These are phyloP conservation scores for Cyclina sinensis DNA, from an alignment of 1,140 invertebrate genomes.

Conservation along the genomic window DNA sequence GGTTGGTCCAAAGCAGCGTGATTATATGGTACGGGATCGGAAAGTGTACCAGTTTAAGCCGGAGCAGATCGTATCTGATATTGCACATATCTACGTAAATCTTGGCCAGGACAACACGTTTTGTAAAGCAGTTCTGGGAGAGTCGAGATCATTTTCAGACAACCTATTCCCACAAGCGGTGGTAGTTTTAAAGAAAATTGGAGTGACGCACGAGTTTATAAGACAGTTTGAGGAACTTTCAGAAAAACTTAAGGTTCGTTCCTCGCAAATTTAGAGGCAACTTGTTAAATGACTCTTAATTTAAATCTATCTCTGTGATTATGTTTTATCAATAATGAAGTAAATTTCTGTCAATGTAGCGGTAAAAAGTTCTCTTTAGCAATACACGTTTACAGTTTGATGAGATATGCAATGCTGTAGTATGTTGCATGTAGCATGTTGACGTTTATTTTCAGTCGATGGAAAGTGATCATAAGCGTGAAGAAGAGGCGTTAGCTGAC, in stretches of 20 bases:
- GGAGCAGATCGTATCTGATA: conserved; percentile 94
- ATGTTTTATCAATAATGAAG: too few species aligned
- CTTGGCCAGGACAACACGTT: conserved; percentile 91
- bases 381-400: too few species aligned
- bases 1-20: conserved; percentile 90
- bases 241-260: conserved; percentile 83
- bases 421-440: too few species aligned
- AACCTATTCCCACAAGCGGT: conserved; percentile 94
- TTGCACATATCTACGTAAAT: conserved; percentile 97
- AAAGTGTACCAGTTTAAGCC: conserved; percentile 97
- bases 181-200: conserved; percentile 86
- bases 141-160: conserved; percentile 96
- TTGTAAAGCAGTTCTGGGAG: conserved; percentile 95
- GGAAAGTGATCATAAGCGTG: conserved; percentile 64
- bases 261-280: too few species aligned
- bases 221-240: conserved; percentile 80
- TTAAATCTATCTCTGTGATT: too few species aligned
- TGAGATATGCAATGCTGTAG: too few species aligned
- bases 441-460: not conserved
- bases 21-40: conserved; percentile 91
- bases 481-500: conserved; percentile 93
- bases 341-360: too few species aligned
- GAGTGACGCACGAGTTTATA: conserved; percentile 77
- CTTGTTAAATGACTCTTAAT: too few species aligned
- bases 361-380: too few species aligned